Base-by-base conservation (phyloP, 1,140 invertebrate genomes). In the Drosophila fuyamai region DNA sequence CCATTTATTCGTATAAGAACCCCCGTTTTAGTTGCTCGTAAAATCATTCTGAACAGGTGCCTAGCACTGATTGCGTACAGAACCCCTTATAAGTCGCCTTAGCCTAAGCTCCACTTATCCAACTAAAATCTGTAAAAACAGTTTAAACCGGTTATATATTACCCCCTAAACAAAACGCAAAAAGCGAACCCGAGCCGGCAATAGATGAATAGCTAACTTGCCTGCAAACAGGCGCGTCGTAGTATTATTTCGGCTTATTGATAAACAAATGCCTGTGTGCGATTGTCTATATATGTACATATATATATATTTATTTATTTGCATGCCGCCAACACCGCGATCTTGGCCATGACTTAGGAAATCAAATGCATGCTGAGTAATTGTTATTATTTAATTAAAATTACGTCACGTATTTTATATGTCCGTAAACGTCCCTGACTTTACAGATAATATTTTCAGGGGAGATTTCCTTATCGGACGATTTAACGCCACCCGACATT, bases 191-290 rank as follows among this genome's bases (percentile, higher is more conserved):
- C 44, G 35, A 51, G 61, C 73, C 73, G 73, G 74, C 74, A 56
- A 55, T 75, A 50, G 51, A 55, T 48, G 23, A 66, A 38, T 29
- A 27, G 10, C 35, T 32, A 63, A 56, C 23, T 48, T 41, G 18
- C 36, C 51, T 18, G 16, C 43, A 73, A 54, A 54, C 56, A 51
- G 7, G 14, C 47, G n/a, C 62, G 47, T 18, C 71, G 41, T 44
- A 48, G 43, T 67, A 67, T 76, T 76, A 66, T 58, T 57, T 53
- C 16, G 61, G 54, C 36, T 76, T 76, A 76, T 76, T 76, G 72
- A 75, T 76, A 76, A 76, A 76, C 73, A 58, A 76, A 53, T 65
- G 48, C 9, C 43, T 41, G 35, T 46, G 35, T 14, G 27, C 8
- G 38, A 18, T 54, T n/a, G 18, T 27, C 23, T 23, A 56, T 40